Evolutionary conservation across 2,113 vertebrate species (phyloP), one percentile per base, ranked within the genome.

Genomic region (Eulemur macaco): DNA sequence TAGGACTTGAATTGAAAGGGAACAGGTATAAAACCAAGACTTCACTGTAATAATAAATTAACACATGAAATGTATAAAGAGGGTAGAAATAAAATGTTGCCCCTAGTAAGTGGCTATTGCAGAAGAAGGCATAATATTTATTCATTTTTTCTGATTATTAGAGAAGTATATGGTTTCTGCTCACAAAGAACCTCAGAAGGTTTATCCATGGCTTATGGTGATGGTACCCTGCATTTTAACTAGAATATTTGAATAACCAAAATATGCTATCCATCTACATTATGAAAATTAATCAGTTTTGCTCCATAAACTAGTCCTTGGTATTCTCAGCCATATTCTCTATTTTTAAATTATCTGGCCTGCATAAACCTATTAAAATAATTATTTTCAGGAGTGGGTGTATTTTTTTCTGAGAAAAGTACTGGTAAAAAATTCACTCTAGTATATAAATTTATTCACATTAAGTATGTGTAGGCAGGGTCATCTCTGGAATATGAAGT

Each of bases 41-140:
- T 71, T 97, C 12, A 63, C 52, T 76, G 7, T 15, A 91, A 74
- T 91, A 97, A 27, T 85, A 89, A 95, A 91, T 94, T 73, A 93
- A 77, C 25, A 47, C 6, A 91, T 39, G 45, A 71, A 90, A 84
- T 54, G 23, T 56, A 14, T 76, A 50, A 66, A 96, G 15, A 95
- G 2, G 39, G 2, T 88, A 96, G 31, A 91, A 52, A 50, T 90
- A 66, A 78, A 92, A 90, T n/a, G 12, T 84, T 64, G 25, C 8
- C 31, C 39, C 47, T 71, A 86, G 42, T 64, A 69, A 87, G 37
- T 7, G 18, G 25, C 37, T 94, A 31, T 52, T 52, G 37, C 45
- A n/a, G 13, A 54, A n/a, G 52, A 12, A 37, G 9, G 74, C 31
- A 56, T 64, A 86, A 66, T n/a, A 77, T 63, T 42, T 47, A 91